phyloP scores from a whole-genome alignment of 1,140 invertebrate genomes.

The Teleogryllus occipitalis region DNA sequence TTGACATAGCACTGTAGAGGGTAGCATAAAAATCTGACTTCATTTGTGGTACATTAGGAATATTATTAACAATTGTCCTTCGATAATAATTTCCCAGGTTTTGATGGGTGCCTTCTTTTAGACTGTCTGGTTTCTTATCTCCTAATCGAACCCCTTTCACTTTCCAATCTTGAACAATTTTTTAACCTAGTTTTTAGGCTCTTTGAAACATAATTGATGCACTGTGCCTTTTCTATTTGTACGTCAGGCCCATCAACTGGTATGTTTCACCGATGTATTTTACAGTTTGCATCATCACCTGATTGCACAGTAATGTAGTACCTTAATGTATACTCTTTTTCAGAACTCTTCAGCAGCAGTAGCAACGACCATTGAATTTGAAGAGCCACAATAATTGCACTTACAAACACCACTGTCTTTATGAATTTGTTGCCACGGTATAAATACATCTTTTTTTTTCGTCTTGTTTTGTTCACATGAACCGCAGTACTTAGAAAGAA shows the following conservation, averaged over 20 bases:
- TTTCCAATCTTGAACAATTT: conserved; percentile 20
- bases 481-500: conserved; percentile 10
- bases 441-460: background rate
- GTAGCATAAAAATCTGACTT: conserved; percentile 27
- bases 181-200: conserved; percentile 27
- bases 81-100: conserved; percentile 26
- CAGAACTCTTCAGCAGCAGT: conserved; percentile 29
- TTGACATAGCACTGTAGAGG: conserved; percentile 24
- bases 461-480: conserved; percentile 8
- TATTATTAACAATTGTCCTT: conserved; percentile 22
- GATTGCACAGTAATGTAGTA: conserved; percentile 28
- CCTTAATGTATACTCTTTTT: conserved; percentile 22
- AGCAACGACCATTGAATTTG: conserved; percentile 27
- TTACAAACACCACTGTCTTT: background rate
- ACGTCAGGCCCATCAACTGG: conserved; percentile 27
- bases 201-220: conserved; percentile 30
- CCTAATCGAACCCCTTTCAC: conserved; percentile 20
- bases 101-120: conserved; percentile 24
- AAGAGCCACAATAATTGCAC: conserved; percentile 22
- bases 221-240: too few relatives aligned
- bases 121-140: conserved; percentile 22
- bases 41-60: conserved; percentile 23
- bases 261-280: conserved; percentile 25
- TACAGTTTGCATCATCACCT: conserved; percentile 29
- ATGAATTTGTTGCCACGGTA: background rate